These are phyloP conservation scores for Cetoscarus ocellatus DNA, from an alignment of 2,797 vertebrate genomes.

Conservation along the genomic window DNA sequence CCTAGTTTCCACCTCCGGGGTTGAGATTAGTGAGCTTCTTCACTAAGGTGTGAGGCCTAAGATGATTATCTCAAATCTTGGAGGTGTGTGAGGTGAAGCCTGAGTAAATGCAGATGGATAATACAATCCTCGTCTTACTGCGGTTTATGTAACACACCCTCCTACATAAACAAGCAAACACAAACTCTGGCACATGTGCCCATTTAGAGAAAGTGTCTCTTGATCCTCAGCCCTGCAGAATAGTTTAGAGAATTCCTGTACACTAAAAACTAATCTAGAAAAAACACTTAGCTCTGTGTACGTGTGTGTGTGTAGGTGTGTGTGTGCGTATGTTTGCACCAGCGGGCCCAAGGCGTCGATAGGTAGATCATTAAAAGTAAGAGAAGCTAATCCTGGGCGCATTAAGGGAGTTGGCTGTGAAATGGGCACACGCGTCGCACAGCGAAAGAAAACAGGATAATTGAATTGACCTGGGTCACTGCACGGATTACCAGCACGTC, in stretches of 20 bases:
- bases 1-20: constrained; percentile 61
- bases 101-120: constrained; percentile 67
- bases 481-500: constrained; percentile 85
- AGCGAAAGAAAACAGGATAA: constrained; percentile 89
- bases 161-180: constrained; percentile 57
- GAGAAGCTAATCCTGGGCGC: constrained; percentile 88
- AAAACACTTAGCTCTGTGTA: constrained; percentile 64
- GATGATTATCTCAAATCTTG: constrained; percentile 79
- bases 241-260: constrained; percentile 66
- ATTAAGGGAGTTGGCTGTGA: constrained; percentile 88
- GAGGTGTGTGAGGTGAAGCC: constrained; percentile 74
- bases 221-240: constrained; percentile 54
- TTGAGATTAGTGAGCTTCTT: constrained; percentile 70
- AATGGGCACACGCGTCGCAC: constrained; percentile 85
- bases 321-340: constrained; percentile 37
- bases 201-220: constrained; percentile 55
- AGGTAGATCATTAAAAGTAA: constrained; percentile 91
- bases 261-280: constrained; percentile 54
- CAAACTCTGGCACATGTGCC: constrained; percentile 45
- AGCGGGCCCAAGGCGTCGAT: constrained; percentile 81
- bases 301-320: constrained; percentile 12
- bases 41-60: constrained; percentile 71
- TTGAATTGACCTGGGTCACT: constrained; percentile 89
- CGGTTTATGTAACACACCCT: constrained; percentile 66
- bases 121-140: constrained; percentile 61